These are phyloP conservation scores for Salvelinus namaycush DNA, from an alignment of 2,113 vertebrate species.

Conservation along the genomic window DNA sequence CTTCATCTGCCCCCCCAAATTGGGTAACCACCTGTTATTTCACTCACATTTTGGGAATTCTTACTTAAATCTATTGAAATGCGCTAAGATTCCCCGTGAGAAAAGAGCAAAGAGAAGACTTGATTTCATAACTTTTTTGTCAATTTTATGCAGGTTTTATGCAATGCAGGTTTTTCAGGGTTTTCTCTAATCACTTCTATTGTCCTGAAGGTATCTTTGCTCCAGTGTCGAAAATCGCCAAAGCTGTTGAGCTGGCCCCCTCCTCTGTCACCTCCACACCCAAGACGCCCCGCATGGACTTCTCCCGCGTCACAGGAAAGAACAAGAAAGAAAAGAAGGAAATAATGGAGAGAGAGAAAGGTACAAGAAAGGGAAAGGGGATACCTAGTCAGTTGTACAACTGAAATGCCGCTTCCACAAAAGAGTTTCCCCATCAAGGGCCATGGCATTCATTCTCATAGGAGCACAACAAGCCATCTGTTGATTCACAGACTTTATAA, in stretches of 20 bases:
- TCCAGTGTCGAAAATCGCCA: slow-evolving; percentile 88
- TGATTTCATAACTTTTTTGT: too few species aligned
- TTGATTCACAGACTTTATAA: neutral
- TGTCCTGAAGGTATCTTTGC: slow-evolving; percentile 81
- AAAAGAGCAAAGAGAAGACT: too few species aligned
- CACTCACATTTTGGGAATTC: neutral
- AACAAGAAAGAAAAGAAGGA: slow-evolving; percentile 87
- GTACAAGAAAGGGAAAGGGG: slow-evolving; percentile 6
- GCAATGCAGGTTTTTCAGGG: neutral
- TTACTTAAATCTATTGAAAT: too few species aligned
- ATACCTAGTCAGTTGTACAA: neutral
- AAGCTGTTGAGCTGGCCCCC: slow-evolving; percentile 75
- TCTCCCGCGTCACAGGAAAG: slow-evolving; percentile 83
- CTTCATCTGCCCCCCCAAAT: slow-evolving; percentile 90
- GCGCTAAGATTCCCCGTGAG: too few species aligned
- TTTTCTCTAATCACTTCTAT: neutral
- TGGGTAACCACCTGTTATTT: slow-evolving; percentile 69
- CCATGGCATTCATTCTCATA: neutral
- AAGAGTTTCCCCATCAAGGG: neutral
- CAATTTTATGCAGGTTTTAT: neutral
- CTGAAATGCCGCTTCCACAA: too few species aligned
- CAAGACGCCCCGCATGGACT: slow-evolving; percentile 84
- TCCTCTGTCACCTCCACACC: slow-evolving; percentile 88
- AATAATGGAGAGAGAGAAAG: slow-evolving; percentile 62
- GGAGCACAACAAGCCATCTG: neutral